These are phyloP conservation scores for Pollicipes pollicipes DNA, from an alignment of 1,140 invertebrate species.

Conservation along the genomic window DNA sequence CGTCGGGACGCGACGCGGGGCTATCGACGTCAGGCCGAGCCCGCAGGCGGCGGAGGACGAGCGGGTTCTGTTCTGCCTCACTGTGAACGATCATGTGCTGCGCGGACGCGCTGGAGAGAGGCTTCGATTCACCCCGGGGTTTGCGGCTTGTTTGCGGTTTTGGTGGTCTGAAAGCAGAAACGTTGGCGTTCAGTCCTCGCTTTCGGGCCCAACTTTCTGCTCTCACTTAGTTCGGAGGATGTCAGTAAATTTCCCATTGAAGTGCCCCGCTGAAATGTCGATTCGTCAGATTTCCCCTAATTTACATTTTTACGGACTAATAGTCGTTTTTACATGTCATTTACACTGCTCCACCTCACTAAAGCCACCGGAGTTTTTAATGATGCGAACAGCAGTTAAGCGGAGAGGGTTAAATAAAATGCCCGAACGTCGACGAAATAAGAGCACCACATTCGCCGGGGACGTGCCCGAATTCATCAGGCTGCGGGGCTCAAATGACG, in stretches of 20 bases:
- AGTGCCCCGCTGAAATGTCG: not conserved
- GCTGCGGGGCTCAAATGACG: not conserved
- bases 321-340: constrained; percentile 2
- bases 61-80: too few species aligned
- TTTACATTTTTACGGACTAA: constrained; percentile 2
- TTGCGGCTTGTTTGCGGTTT: too few species aligned
- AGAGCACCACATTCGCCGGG: not conserved
- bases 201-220: not conserved
- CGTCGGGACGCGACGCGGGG: too few species aligned
- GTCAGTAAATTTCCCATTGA: not conserved
- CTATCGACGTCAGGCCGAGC: not conserved
- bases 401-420: not conserved
- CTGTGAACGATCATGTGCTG: too few species aligned
- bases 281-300: constrained; percentile 1
- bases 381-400: not conserved
- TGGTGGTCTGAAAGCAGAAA: too few species aligned
- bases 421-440: not conserved
- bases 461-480: not conserved
- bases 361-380: not conserved
- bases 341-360: not conserved
- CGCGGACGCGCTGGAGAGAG: too few species aligned
- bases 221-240: not conserved
- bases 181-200: too few species aligned
- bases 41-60: not conserved
- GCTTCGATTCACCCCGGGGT: too few species aligned